Evolutionary conservation across 2,888 invertebrate species (phyloP), one percentile per base, ranked within the genome.

Genomic region (Synergus laeviventris): DNA sequence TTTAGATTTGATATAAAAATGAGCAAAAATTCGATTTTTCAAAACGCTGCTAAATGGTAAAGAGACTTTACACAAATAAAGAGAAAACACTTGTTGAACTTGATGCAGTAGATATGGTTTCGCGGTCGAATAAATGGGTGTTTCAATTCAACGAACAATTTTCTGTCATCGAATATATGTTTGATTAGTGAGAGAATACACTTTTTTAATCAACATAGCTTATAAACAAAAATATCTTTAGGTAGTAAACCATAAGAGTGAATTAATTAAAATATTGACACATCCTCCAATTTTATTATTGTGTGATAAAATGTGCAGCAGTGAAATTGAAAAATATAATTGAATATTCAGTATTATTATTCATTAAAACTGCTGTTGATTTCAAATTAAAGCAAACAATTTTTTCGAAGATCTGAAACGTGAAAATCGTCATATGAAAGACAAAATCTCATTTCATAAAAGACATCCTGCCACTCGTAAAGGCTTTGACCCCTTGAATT

Each of bases 391-490:
- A 14, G 12, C 1, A 42, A 42, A 12, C 4, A 42, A 42, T 42
- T 39, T 39, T 9, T 1, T 8, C 11, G 1, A 39, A 11, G 38
- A 39, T 39, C 9, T 7, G 31, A 31, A 31, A 39, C 11, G 38
- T 39, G 9, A 39, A 39, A 11, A 31, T 5, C 31, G 3, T 31
- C 31, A 9, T 39, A 45, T 14, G 45, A 64, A 18, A 39, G 18
- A 18, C n/a, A 39, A 18, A 64, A 64, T 64, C 21, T 42, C 21
- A 64, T 64, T 64, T 42, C 18, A 64, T 8, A 9, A 62, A 42
- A 64, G 39, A 42, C 21, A 64, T 21, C 39, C 64, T 64, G 64
- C 18, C 21, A 12, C 21, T 24, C 12, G 2, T 59, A 21, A 12
- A 21, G 11, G 12, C 11, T 59, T 12, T 59, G 39, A 64, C 21